Percentiles rank a stretch among this genome's conserved stretches.
Evolutionary conservation across 2,888 invertebrate genomes (phyloP).

Genomic region (Machimus atricapillus): DNA sequence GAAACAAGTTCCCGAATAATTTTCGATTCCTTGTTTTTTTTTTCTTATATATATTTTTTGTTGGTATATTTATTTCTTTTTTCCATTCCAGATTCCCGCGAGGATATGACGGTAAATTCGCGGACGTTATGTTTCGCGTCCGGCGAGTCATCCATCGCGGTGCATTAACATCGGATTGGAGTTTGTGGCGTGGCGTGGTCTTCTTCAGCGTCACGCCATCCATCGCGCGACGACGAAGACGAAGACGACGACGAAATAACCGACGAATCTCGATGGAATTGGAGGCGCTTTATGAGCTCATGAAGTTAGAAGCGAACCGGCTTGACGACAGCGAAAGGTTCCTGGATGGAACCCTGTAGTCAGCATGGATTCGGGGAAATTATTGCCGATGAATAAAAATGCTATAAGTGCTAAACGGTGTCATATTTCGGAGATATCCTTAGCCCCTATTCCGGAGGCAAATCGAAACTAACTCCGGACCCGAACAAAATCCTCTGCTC

Average conservation of each 20-base stretch:
- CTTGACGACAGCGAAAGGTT: background rate
- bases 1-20: background rate
- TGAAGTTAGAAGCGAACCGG: background rate
- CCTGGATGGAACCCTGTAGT: background rate
- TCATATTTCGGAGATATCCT: background rate
- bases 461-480: background rate
- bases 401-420: background rate
- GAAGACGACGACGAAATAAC: too few relatives aligned
- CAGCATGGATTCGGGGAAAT: background rate
- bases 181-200: background rate
- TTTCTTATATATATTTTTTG: background rate
- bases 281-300: background rate
- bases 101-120: background rate
- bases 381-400: background rate
- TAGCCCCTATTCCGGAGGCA: background rate
- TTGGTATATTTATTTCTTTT: too few relatives aligned
- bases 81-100: background rate
- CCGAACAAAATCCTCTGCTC: background rate
- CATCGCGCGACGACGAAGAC: background rate
- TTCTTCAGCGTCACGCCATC: background rate
- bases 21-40: background rate
- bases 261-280: background rate
- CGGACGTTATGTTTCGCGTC: background rate
- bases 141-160: background rate
- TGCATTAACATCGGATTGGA: background rate